Base-by-base conservation (phyloP, 1,140 invertebrate genomes). In the Aphaenogaster ashmeadi region DNA sequence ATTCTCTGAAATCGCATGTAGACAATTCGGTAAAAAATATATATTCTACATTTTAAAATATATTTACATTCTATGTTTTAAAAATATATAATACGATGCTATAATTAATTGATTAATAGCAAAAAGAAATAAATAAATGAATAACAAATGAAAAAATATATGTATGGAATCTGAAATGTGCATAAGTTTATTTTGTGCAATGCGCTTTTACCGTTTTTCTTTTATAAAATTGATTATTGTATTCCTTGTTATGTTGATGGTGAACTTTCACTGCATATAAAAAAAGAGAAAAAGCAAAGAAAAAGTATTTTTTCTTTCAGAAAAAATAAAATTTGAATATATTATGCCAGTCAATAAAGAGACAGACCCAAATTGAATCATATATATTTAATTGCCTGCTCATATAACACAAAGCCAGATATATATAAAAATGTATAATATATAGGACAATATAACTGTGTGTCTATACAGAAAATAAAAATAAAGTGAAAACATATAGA, bases 361-460 rank as follows among this genome's bases (percentile, higher is more conserved):
- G 21, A 58, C 18, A 56, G 27, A 58, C 18, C 27, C 4, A 62
- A 15, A 77, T 38, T 38, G 27, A 78, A 41, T 64, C 4, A 15
- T 81, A 71, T 56, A 71, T 83, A 60, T 83, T 74, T 83, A 47
- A 58, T 47, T 72, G 33, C n/a, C 6, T 58, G 52, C 0, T 83
- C 1, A 58, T 47, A 50, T 60, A 62, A 74, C 41, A 83, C 15
- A 71, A 81, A 58, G 36, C 6, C 3, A 13, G 5, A 83, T n/a
- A 36, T 41, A 74, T 74, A 58, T 74, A 83, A 74, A 80, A 69
- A 47, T 83, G 1, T 81, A 18, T 60, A 38, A 4, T 27, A 50
- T 56, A 58, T 72, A 7, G 44, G n/a, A 81, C 27, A 54, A 71
- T 67, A 44, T 67, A 81, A 54, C 21, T 3, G 15, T 18, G 38